Evolutionary conservation across 2,797 vertebrate species (phyloP).

Genomic region (Xenopus petersii): DNA sequence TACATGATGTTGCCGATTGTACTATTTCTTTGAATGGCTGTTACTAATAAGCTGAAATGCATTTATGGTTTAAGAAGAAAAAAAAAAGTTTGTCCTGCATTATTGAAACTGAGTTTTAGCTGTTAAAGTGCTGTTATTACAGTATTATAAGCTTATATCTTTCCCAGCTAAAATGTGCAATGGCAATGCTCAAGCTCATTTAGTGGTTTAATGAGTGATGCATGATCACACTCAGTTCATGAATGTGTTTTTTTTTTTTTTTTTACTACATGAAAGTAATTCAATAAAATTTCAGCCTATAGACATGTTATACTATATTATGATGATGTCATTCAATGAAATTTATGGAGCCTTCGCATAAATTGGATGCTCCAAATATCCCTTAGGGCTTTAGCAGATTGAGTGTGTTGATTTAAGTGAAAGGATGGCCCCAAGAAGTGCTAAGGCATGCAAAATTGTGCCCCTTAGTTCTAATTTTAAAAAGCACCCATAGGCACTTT

Average conservation of each 20-base stretch:
- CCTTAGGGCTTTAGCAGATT: too few relatives aligned
- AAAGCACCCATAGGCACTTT: too few relatives aligned
- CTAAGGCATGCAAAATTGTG: too few relatives aligned
- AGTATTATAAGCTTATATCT: neutral
- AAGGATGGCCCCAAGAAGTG: too few relatives aligned
- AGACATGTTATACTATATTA: too few relatives aligned
- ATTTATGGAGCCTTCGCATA: too few relatives aligned
- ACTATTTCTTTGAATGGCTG: conserved; percentile 48
- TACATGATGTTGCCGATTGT: conserved; percentile 3
- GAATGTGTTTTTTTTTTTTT: neutral
- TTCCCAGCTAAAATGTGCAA: neutral
- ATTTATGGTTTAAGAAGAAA: conserved; percentile 2
- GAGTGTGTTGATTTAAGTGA: too few relatives aligned
- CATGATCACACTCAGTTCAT: conserved; percentile 26
- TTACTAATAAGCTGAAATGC: conserved; percentile 53
- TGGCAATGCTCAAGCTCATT: conserved; percentile 2
- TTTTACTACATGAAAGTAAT: too few relatives aligned
- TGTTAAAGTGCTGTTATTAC: neutral
- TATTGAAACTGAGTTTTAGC: conserved; percentile 9
- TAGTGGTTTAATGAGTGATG: conserved; percentile 16
- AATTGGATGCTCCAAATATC: too few relatives aligned
- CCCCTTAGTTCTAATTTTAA: too few relatives aligned
- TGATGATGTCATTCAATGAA: too few relatives aligned
- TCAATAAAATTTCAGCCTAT: too few relatives aligned
- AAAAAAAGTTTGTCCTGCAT: conserved; percentile 11